Conservation (phyloP, 2,888 invertebrate genomes). For the Apoderus coryli region DNA sequence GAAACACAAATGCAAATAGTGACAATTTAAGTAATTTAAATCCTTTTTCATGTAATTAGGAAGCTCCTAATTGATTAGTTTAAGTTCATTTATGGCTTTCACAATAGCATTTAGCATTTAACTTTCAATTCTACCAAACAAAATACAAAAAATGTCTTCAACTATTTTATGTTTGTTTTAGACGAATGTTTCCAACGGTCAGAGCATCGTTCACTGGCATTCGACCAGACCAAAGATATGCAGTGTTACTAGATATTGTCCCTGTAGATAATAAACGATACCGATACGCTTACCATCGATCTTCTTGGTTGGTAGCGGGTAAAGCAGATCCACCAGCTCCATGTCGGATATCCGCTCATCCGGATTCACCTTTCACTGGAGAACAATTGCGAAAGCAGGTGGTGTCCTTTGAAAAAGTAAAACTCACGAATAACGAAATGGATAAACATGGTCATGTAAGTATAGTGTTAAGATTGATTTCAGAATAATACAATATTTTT, state of each 20-base stretch:
- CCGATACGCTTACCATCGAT: constrained; percentile 96
- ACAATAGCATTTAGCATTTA: too few species aligned
- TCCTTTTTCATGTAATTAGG: too few species aligned
- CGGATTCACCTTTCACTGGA: constrained; percentile 90
- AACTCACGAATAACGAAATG: constrained; percentile 96
- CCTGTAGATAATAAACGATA: constrained; percentile 94
- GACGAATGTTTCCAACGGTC: constrained; percentile 97
- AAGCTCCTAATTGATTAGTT: too few species aligned
- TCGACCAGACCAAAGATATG: constrained; percentile 72
- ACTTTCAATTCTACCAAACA: too few species aligned
- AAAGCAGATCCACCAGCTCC: constrained; percentile 96
- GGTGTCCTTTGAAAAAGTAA: constrained; percentile 96
- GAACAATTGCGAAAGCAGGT: constrained; percentile 93
- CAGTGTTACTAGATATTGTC: constrained; percentile 89
- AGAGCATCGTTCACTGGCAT: constrained; percentile 83
- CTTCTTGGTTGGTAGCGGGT: constrained; percentile 95
- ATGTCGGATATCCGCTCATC: constrained; percentile 86
- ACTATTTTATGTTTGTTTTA: constrained; percentile 34
- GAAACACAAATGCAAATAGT: too few species aligned
- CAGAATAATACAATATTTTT: too few species aligned
- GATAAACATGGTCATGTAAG: constrained; percentile 89
- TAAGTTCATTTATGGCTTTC: too few species aligned
- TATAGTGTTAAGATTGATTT: too few species aligned
- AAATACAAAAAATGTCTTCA: too few species aligned
- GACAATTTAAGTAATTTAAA: too few species aligned